A percentile compares a stretch with the other conserved stretches of the same genome.
Conservation (phyloP, 2,888 invertebrate genomes). For the Drosophila anomelani region DNA sequence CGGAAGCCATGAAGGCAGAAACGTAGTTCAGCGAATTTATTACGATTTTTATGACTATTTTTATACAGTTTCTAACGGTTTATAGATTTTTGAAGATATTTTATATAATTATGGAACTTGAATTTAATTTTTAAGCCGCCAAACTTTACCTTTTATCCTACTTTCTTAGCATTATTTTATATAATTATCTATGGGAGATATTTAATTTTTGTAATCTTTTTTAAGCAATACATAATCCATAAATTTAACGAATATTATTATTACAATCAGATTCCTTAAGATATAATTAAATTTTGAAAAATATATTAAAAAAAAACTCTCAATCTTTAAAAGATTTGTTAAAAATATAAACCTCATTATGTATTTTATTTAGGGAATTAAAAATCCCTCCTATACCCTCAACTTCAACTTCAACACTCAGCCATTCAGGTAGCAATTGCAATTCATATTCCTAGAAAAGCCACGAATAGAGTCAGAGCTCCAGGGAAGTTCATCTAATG, state of each 20-base stretch:
- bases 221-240: no score
- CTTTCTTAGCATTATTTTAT: no score
- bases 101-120: no score
- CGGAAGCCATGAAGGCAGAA: slow-evolving; percentile 56
- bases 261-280: no score
- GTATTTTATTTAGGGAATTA: neutral
- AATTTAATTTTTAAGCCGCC: no score
- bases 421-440: slow-evolving; percentile 19
- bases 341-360: neutral
- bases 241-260: no score
- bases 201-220: no score
- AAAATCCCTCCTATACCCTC: rapidly evolving
- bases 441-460: slow-evolving; percentile 13
- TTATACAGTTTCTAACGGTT: neutral
- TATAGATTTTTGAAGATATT: neutral
- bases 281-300: no score
- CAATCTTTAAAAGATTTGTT: no score
- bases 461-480: slow-evolving; percentile 7
- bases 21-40: slow-evolving; percentile 55
- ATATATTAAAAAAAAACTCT: no score
- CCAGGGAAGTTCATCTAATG: slow-evolving; percentile 2
- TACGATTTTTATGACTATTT: slow-evolving; percentile 31
- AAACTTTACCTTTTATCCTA: no score
- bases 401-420: neutral
- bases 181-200: no score